Evolutionary conservation across 2,113 vertebrate species (phyloP).

Genomic region (Nettapus auritus): DNA sequence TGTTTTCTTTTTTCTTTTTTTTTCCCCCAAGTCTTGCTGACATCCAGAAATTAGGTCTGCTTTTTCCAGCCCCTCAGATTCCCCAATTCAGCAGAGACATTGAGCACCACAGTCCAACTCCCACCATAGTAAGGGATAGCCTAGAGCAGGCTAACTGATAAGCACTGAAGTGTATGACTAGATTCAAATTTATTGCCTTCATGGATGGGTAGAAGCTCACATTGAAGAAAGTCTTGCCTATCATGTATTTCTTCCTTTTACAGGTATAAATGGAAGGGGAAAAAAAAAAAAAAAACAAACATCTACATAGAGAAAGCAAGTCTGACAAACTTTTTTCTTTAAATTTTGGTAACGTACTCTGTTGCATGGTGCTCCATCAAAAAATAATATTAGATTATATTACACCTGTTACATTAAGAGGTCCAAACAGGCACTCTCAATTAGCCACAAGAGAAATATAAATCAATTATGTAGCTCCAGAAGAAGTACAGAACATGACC

Average conservation of each 20-base stretch:
- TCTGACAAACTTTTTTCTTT: not conserved
- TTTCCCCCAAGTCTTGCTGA: not conserved
- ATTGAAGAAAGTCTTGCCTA: not conserved
- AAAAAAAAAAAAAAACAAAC: not conserved
- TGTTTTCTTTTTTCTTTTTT: fast-evolving
- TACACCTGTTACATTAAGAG: not conserved
- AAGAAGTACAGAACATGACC: not conserved
- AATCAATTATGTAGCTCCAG: not conserved
- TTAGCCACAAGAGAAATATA: not conserved
- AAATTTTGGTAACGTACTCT: not conserved
- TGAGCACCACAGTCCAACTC: not conserved
- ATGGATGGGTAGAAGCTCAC: not conserved
- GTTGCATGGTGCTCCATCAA: not conserved
- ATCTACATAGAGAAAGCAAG: not conserved
- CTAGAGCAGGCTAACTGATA: not conserved
- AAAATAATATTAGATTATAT: not conserved
- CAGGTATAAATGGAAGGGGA: not conserved
- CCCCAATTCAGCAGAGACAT: not conserved
- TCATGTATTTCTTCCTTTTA: not conserved
- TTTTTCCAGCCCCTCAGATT: not conserved
- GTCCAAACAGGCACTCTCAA: not conserved
- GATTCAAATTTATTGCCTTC: not conserved
- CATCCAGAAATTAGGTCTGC: not conserved
- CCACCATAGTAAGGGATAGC: not conserved
- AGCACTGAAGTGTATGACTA: not conserved